These are phyloP conservation scores for Euplexia lucipara DNA, from an alignment of 2,888 invertebrate genomes.

Conservation along the genomic window DNA sequence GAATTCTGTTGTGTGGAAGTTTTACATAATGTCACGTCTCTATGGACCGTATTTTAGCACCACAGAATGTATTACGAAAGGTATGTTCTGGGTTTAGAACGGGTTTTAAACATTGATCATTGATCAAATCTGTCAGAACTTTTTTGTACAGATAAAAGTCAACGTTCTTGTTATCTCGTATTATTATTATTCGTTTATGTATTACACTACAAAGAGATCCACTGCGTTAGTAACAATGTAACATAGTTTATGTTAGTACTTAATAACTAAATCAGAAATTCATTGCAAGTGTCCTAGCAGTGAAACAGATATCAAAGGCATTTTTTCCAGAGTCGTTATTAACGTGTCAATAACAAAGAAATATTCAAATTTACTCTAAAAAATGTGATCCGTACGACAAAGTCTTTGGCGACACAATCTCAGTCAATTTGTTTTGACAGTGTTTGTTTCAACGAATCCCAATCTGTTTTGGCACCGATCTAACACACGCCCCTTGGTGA, in stretches of 20 bases:
- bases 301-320: neutral
- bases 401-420: slow-evolving; percentile 23
- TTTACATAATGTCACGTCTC: neutral
- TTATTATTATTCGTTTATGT: no score
- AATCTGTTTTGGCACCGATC: slow-evolving; percentile 55
- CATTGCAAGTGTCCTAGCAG: no score
- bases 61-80: no score
- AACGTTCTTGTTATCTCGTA: neutral
- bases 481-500: slow-evolving; percentile 28
- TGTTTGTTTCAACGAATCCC: slow-evolving; percentile 40
- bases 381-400: slow-evolving; percentile 5
- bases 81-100: no score
- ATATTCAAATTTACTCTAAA: slow-evolving; percentile 2
- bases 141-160: neutral
- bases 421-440: slow-evolving; percentile 52
- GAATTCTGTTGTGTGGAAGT: slow-evolving; percentile 4
- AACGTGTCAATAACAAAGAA: neutral
- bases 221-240: no score
- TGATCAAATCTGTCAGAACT: neutral
- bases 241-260: no score
- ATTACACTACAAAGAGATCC: no score
- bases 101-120: neutral
- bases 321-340: neutral
- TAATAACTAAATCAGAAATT: no score
- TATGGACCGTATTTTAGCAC: neutral